Base-by-base conservation (phyloP, 2,888 invertebrate genomes). In the Pyrgus malvae region DNA sequence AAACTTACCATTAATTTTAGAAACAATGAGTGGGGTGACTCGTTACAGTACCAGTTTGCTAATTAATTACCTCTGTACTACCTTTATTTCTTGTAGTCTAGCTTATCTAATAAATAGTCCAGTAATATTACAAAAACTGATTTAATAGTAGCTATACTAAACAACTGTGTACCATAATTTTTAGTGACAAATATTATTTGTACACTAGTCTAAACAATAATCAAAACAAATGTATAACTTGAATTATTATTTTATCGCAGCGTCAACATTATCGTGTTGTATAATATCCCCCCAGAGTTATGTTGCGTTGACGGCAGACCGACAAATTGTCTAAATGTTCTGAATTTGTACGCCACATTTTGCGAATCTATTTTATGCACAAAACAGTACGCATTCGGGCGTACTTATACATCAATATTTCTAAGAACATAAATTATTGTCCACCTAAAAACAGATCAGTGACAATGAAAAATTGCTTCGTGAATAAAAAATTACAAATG, bases 241-340 rank as follows among this genome's bases (percentile, higher is more conserved):
- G 29, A 16, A 40, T 37, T 40, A 48, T 40, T 21, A 48, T 41
- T 49, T 49, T 49, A 41, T 41, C 29, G 23, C 21, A 49, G 21
- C 31, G 29, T 49, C 40, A 49, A 17, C 56, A 57, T 61, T 59
- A 57, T 83, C 74, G 70, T 75, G 65, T 73, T 70, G 70, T 74
- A 71, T 78, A 83, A 81, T 78, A 75, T 71, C 69, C 69, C 67
- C 66, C 64, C 61, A 70, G 75, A 80, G 75, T 77, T 80, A 80
- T 77, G 70, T 66, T 63, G 70, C 67, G 65, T 70, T 76, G 74
- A 74, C 68, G 76, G 74, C 74, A 73, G 69, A 62, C 65, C 74
- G 76, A 82, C 81, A 82, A 82, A 83, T 81, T 78, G 79, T 79
- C 70, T 72, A 73, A 74, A 73, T 74, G 72, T 76, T 76, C 75